Conservation (phyloP, 2,113 vertebrate genomes). For the Chaetodon auriga region DNA sequence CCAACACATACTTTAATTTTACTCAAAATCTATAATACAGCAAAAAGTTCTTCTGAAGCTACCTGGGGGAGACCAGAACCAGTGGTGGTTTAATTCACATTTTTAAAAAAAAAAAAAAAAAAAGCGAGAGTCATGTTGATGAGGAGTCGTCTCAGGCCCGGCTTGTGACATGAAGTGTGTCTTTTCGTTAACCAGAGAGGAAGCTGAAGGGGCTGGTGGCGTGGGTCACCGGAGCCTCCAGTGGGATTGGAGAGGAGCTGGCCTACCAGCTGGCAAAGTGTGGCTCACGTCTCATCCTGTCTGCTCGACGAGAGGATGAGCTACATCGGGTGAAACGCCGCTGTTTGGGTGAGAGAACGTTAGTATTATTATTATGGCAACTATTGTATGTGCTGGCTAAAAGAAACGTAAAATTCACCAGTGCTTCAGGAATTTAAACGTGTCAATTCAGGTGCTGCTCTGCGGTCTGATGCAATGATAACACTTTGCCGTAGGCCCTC, state of each 20-base stretch:
- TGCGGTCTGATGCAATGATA: not conserved
- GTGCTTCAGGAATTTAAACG: not conserved
- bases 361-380: not conserved
- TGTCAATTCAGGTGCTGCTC: not conserved
- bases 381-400: not conserved
- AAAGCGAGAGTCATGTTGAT: no score
- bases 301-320: slow-evolving; percentile 89
- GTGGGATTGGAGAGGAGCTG: slow-evolving; percentile 96
- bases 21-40: no score
- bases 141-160: no score
- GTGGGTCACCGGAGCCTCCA: slow-evolving; percentile 97
- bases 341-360: slow-evolving; percentile 87
- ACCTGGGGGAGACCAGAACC: no score
- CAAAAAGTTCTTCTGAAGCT: no score
- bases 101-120: no score
- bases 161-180: not conserved
- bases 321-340: slow-evolving; percentile 89
- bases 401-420: not conserved
- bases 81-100: no score
- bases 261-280: slow-evolving; percentile 90
- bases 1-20: not conserved
- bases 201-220: slow-evolving; percentile 90
- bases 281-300: slow-evolving; percentile 89
- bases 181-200: slow-evolving; percentile 79
- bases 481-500: not conserved